These are phyloP conservation scores for Dorcus hopei DNA, from an alignment of 2,888 invertebrate genomes.

Conservation along the genomic window DNA sequence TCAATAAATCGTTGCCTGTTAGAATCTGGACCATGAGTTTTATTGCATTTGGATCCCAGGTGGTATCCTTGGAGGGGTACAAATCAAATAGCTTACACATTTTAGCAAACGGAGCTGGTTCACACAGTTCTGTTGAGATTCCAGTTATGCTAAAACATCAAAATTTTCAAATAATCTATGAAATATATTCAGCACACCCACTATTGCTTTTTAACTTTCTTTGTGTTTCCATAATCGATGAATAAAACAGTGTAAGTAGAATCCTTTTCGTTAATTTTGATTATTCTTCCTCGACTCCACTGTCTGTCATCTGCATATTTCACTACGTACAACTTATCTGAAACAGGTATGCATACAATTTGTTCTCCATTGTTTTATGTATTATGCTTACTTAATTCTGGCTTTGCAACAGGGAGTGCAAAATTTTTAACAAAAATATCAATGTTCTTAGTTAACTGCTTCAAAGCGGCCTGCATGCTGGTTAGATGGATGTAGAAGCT, in stretches of 20 bases:
- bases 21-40: slow-evolving; percentile 58
- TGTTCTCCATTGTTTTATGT: no score
- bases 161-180: background rate
- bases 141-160: slow-evolving; percentile 48
- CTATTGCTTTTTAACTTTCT: background rate
- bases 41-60: slow-evolving; percentile 57
- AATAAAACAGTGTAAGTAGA: slow-evolving; percentile 56
- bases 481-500: slow-evolving; percentile 64
- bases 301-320: slow-evolving; percentile 54
- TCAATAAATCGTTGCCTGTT: slow-evolving; percentile 53
- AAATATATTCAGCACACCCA: background rate
- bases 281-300: slow-evolving; percentile 67
- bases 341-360: slow-evolving; percentile 22
- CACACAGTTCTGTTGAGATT: slow-evolving; percentile 49
- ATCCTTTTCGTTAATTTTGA: slow-evolving; percentile 35
- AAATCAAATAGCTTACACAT: slow-evolving; percentile 60
- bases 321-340: slow-evolving; percentile 64
- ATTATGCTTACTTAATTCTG: slow-evolving; percentile 31
- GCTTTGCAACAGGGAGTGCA: slow-evolving; percentile 22
- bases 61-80: slow-evolving; percentile 48
- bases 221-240: slow-evolving; percentile 62
- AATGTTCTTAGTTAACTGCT: slow-evolving; percentile 13
- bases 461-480: slow-evolving; percentile 4
- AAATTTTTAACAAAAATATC: slow-evolving; percentile 27
- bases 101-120: slow-evolving; percentile 55